phyloP scores from a whole-genome alignment of 2,113 vertebrate genomes.

The Brachyhypopomus gauderio region DNA sequence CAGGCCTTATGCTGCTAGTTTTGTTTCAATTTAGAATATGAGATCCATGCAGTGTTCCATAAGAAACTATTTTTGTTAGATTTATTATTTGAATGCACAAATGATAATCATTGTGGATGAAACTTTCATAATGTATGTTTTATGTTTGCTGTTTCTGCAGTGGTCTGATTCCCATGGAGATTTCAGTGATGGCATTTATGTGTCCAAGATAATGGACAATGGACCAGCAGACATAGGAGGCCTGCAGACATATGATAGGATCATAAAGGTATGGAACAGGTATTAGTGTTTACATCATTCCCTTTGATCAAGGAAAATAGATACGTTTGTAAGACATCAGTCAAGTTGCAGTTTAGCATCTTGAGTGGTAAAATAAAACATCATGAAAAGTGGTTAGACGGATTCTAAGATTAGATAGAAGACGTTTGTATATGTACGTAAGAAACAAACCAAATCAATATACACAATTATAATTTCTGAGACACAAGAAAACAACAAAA shows the following conservation, averaged over 20 bases:
- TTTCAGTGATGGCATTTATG: conserved; percentile 34
- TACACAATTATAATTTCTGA: conserved; percentile 7
- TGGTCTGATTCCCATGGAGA: neutral
- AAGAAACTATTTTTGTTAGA: neutral
- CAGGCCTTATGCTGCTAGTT: neutral
- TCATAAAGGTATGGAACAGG: conserved; percentile 38
- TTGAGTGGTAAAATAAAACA: neutral
- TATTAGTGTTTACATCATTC: neutral
- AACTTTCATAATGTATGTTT: neutral
- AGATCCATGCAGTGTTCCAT: neutral
- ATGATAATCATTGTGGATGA: neutral
- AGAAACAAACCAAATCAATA: neutral
- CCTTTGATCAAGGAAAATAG: neutral
- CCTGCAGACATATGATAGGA: conserved; percentile 41
- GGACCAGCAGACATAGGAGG: conserved; percentile 42
- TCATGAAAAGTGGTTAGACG: neutral
- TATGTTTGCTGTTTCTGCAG: conserved; percentile 9
- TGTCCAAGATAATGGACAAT: conserved; percentile 44
- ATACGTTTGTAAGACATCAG: neutral
- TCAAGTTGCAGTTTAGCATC: neutral
- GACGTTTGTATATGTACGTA: neutral
- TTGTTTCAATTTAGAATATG: neutral
- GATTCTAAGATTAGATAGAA: neutral
- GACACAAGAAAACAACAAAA: conserved; percentile 4
- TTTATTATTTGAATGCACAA: neutral